phyloP scores from a whole-genome alignment of 2,888 invertebrate genomes.

The Abrostola triplasia region DNA sequence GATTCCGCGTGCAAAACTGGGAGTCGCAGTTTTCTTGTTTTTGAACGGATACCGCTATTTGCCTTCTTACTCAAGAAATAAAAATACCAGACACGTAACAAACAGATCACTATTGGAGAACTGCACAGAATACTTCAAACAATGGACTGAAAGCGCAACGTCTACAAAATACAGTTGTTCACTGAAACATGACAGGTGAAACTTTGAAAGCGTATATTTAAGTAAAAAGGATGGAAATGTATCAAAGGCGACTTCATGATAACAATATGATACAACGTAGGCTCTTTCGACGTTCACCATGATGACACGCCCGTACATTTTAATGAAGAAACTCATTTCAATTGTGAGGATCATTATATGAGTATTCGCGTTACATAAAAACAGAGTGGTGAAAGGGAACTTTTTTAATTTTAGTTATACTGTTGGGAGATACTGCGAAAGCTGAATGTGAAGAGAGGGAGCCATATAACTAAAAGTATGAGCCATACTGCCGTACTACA shows the following conservation, averaged over 20 bases:
- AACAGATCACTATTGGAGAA: conserved; percentile 26
- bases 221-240: conserved; percentile 30
- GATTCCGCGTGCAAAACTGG: conserved; percentile 37
- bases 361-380: conserved; percentile 58
- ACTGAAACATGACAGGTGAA: conserved; percentile 6
- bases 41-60: conserved; percentile 30
- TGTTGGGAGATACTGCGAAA: conserved; percentile 37
- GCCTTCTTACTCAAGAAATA: conserved; percentile 26
- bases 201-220: conserved; percentile 16
- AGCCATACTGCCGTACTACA: not conserved
- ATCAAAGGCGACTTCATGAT: conserved; percentile 50
- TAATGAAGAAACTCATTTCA: conserved; percentile 64
- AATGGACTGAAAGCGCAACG: conserved; percentile 11
- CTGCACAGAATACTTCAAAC: conserved; percentile 33
- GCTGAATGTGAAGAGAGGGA: conserved; percentile 30
- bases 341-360: conserved; percentile 62
- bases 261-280: conserved; percentile 54
- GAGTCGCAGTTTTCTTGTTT: conserved; percentile 34
- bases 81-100: conserved; percentile 17
- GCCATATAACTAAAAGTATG: conserved; percentile 22
- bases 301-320: conserved; percentile 51
- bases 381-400: conserved; percentile 51
- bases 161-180: conserved; percentile 16
- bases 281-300: conserved; percentile 42
- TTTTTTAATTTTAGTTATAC: conserved; percentile 64